These are phyloP conservation scores for Clusia tigrina DNA, from an alignment of 2,888 invertebrate species.

Conservation along the genomic window DNA sequence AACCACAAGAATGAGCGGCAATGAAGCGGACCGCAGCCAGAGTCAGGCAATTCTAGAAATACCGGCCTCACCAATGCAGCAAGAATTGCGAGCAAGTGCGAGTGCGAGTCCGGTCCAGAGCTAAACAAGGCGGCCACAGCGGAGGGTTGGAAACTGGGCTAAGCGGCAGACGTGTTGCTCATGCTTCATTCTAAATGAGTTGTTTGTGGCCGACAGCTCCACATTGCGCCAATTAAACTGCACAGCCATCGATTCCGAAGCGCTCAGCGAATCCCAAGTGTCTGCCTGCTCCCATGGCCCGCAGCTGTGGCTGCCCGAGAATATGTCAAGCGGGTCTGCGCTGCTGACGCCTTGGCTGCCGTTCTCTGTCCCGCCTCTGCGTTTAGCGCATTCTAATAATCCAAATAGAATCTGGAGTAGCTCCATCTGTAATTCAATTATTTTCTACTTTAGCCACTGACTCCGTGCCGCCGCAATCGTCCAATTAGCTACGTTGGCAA, in stretches of 20 bases:
- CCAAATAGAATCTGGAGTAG: not conserved
- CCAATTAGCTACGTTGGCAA: too few species aligned
- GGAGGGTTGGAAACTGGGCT: not conserved
- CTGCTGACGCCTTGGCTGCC: not conserved
- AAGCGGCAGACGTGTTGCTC: constrained; percentile 9
- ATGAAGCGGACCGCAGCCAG: constrained; percentile 6
- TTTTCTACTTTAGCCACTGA: too few species aligned
- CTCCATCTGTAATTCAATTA: too few species aligned
- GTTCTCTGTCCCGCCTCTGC: not conserved
- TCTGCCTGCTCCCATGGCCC: not conserved
- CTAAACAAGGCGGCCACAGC: not conserved
- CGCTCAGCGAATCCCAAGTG: not conserved
- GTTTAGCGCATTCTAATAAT: not conserved
- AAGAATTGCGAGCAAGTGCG: not conserved
- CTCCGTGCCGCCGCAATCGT: too few species aligned
- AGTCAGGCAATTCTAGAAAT: constrained; percentile 19
- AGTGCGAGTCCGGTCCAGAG: not conserved
- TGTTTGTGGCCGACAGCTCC: not conserved
- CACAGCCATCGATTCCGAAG: not conserved
- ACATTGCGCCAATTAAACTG: not conserved
- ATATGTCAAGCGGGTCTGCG: constrained; percentile 1
- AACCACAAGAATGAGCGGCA: constrained; percentile 4
- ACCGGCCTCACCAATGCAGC: constrained; percentile 13
- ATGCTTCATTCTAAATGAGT: constrained; percentile 8
- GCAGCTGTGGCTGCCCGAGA: not conserved